Evolutionary conservation across 2,888 invertebrate species (phyloP).

Genomic region (Trachelus troglodyta): DNA sequence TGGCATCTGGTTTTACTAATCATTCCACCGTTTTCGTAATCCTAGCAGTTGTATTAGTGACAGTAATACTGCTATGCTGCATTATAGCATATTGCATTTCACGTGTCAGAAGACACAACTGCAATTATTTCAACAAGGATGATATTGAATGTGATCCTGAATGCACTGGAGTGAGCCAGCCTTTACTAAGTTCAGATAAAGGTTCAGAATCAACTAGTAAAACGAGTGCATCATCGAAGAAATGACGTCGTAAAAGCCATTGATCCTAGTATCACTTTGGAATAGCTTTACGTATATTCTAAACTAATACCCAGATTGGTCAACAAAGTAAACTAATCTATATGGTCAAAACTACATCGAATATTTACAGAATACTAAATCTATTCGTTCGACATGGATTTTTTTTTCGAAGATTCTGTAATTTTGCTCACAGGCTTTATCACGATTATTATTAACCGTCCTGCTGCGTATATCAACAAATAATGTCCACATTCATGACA

Average conservation of each 20-base stretch:
- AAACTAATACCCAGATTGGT: neutral
- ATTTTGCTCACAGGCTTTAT: neutral
- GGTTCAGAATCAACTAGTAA: conserved; percentile 27
- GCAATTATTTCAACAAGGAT: conserved; percentile 27
- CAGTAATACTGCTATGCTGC: conserved; percentile 48
- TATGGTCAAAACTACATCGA: neutral
- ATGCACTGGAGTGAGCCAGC: conserved; percentile 44
- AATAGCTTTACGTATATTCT: neutral
- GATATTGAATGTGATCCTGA: conserved; percentile 47
- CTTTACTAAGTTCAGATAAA: conserved; percentile 44
- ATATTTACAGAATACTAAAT: neutral
- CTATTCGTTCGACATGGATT: neutral
- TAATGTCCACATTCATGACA: neutral
- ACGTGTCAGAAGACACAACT: conserved; percentile 35
- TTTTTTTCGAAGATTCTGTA: no score
- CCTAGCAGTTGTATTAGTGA: conserved; percentile 35
- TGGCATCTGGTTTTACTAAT: conserved; percentile 16
- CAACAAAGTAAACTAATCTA: neutral
- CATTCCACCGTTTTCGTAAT: conserved; percentile 41
- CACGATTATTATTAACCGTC: neutral
- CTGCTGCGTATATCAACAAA: neutral
- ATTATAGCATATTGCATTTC: conserved; percentile 46
- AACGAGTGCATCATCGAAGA: conserved; percentile 20
- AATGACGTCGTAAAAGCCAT: neutral
- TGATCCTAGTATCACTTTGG: neutral